Conservation (phyloP, 2,888 invertebrate genomes). For the Drosophila nr. medialis region DNA sequence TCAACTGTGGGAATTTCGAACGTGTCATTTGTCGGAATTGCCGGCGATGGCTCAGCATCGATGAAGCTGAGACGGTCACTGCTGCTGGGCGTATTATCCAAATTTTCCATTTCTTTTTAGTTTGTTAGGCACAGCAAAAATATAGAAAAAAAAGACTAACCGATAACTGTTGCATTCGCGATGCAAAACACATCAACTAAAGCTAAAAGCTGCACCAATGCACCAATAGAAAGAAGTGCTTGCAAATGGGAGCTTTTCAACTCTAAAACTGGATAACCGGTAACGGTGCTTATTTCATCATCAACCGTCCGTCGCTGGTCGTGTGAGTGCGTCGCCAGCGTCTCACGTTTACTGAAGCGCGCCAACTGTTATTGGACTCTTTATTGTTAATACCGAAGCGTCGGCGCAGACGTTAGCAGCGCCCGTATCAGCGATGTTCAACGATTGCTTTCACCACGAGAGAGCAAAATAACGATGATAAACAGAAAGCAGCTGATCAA, state of each 20-base stretch:
- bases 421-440: constrained; percentile 6
- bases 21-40: constrained; percentile 2
- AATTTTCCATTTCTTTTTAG: constrained; percentile 21
- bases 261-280: constrained; percentile 17
- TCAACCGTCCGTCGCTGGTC: constrained; percentile 11
- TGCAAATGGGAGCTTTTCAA: constrained; percentile 16
- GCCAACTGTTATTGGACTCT: constrained; percentile 10
- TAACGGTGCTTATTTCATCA: constrained; percentile 36
- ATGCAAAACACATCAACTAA: constrained; percentile 24
- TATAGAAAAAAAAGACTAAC: neutral
- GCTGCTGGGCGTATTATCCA: constrained; percentile 14
- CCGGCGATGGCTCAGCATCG: neutral
- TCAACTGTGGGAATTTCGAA: constrained; percentile 3
- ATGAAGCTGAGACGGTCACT: constrained; percentile 41
- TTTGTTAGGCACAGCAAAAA: neutral
- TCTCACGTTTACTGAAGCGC: constrained; percentile 54
- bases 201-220: constrained; percentile 5
- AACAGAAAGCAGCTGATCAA: constrained; percentile 3
- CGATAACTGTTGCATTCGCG: constrained; percentile 2
- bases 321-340: constrained; percentile 45
- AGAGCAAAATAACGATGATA: constrained; percentile 15
- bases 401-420: constrained; percentile 8
- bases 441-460: constrained; percentile 14
- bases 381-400: constrained; percentile 5
- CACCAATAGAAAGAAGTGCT: neutral